Conservation (phyloP, 2,888 invertebrate genomes). For the Leucophenga maculata region DNA sequence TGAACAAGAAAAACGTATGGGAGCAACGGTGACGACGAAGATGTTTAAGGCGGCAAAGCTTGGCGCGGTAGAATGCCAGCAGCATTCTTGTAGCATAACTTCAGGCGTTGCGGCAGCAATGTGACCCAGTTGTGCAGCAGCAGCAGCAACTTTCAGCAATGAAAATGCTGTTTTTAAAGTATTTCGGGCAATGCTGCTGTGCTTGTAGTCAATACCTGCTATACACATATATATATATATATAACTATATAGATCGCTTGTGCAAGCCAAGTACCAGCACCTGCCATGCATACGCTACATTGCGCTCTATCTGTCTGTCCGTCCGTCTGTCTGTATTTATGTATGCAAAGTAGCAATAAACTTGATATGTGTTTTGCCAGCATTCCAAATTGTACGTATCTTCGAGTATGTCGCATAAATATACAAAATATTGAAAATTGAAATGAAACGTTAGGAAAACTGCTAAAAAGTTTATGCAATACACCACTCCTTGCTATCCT, state of each 20-base stretch:
- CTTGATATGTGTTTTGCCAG: slow-evolving; percentile 47
- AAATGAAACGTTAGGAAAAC: slow-evolving; percentile 35
- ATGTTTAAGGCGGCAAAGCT: slow-evolving; percentile 26
- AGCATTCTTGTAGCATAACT: slow-evolving; percentile 47
- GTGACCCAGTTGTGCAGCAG: slow-evolving; percentile 57
- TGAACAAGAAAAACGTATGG: slow-evolving; percentile 57
- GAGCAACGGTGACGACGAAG: slow-evolving; percentile 15
- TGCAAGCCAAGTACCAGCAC: background rate
- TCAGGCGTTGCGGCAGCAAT: slow-evolving; percentile 33
- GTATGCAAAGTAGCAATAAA: slow-evolving; percentile 61
- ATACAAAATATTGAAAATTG: slow-evolving; percentile 21
- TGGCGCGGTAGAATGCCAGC: background rate
- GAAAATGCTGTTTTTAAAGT: too few species aligned
- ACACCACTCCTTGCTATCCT: background rate
- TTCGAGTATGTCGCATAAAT: slow-evolving; percentile 14
- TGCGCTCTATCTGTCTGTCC: background rate
- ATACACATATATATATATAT: slow-evolving; percentile 27
- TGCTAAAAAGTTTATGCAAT: slow-evolving; percentile 8
- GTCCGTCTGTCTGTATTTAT: slow-evolving; percentile 40
- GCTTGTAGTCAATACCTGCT: background rate
- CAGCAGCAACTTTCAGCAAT: slow-evolving; percentile 33
- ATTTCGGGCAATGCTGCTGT: background rate
- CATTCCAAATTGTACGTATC: slow-evolving; percentile 16
- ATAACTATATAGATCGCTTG: slow-evolving; percentile 3
- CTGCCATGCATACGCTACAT: background rate